Base-by-base conservation (phyloP, 2,113 vertebrate species). In the Pterocles orientalis region DNA sequence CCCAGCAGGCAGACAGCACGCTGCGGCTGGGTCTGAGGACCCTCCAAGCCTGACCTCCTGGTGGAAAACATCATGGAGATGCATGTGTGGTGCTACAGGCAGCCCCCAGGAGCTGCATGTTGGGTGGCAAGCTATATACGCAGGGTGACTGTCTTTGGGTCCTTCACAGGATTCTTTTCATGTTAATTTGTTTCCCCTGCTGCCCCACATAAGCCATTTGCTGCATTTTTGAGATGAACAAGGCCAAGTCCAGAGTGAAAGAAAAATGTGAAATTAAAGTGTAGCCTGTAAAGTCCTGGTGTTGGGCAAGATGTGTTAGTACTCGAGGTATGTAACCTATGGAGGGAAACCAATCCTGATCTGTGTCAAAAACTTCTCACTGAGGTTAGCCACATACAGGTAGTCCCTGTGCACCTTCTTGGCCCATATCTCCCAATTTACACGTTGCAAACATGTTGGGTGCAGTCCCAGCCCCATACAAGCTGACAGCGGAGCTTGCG, bases 71-170 rank as follows among this genome's bases (percentile, higher is more conserved):
- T 33, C 45, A 39, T 28, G 48, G 58, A 83, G 25, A 18, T 57
- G 47, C 34, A 20, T 1, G 7, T 23, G 33, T 33, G 23, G 25
- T 29, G 43, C 43, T 77, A 17, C 0, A 3, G 50, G 53, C 69
- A 72, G 53, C 62, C 8, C 16, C 15, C 1, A 7, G 36, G 57
- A 71, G 73, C 56, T 41, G 36, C 1, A 2, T 1, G 0, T 29
- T 39, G 70, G 21, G 34, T 75, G 45, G 21, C 28, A 54, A 48
- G 31, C 29, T 20, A n/a, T 12, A 0, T 26, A 10, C 5, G 2
- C 47, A 23, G 36, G 47, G 26, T 31, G 34, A 66, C 7, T 34
- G 75, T 28, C 66, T 82, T 75, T 3, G 9, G 19, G 20, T 66
- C 84, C 65, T 54, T 62, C 43, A 25, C 5, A 6, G 80, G 34